Percentiles rank a stretch among this genome's conserved stretches.
These are phyloP conservation scores for Babylonia areolata DNA, from an alignment of 1,140 invertebrate species.

Conservation along the genomic window DNA sequence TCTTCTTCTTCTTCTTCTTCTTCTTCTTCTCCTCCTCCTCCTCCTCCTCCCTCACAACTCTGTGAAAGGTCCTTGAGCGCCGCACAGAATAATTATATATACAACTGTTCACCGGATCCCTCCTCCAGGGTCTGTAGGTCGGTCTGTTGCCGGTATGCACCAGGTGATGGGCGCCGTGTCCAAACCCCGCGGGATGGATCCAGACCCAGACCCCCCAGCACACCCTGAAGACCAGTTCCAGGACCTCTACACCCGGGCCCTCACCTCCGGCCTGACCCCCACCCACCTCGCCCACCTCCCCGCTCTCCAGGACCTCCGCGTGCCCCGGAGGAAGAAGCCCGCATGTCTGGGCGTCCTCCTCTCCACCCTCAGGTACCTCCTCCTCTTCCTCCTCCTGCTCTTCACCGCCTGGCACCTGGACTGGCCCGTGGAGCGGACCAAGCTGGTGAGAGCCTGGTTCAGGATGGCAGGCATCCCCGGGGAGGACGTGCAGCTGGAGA, in stretches of 20 bases:
- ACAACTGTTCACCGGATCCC: background rate
- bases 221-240: slow-evolving; percentile 53
- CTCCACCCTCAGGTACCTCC: slow-evolving; percentile 31
- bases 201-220: background rate
- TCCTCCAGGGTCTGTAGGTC: background rate
- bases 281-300: slow-evolving; percentile 55
- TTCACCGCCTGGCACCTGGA: slow-evolving; percentile 53
- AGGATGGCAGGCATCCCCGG: slow-evolving; percentile 32
- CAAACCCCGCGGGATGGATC: no score
- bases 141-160: background rate
- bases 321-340: slow-evolving; percentile 37
- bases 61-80: no score
- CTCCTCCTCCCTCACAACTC: background rate
- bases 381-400: slow-evolving; percentile 40
- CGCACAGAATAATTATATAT: no score
- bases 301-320: slow-evolving; percentile 44
- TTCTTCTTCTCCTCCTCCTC: background rate
- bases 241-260: slow-evolving; percentile 58
- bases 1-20: background rate
- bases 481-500: slow-evolving; percentile 56
- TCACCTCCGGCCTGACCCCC: slow-evolving; percentile 55
- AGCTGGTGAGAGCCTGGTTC: slow-evolving; percentile 52
- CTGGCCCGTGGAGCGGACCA: slow-evolving; percentile 59
- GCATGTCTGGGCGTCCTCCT: background rate
- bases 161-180: no score